Evolutionary conservation across 1,140 invertebrate genomes (phyloP).

Genomic region (Saxidomus purpurata): DNA sequence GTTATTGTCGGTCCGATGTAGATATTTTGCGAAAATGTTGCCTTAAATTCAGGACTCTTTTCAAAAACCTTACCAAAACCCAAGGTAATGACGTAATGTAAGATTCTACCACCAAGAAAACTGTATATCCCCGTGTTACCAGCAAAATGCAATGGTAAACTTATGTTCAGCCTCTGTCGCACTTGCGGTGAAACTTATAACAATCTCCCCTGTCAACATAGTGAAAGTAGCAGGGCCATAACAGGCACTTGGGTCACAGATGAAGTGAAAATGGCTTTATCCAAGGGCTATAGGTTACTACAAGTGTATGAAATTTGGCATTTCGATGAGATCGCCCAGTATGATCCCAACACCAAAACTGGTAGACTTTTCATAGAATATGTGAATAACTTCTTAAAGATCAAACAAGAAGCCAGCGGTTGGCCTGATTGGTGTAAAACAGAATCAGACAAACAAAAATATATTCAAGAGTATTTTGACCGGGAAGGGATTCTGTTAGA

Average conservation of each 20-base stretch:
- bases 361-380: constrained; percentile 64
- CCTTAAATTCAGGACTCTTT: too few species aligned
- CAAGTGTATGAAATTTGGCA: constrained; percentile 78
- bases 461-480: constrained; percentile 70
- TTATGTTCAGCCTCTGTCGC: constrained; percentile 52
- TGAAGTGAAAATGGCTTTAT: not conserved
- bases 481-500: constrained; percentile 84
- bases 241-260: too few species aligned
- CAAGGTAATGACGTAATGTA: constrained; percentile 46
- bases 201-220: constrained; percentile 26
- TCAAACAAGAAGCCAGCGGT: constrained; percentile 73
- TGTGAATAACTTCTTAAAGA: constrained; percentile 72
- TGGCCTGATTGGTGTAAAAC: constrained; percentile 68
- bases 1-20: too few species aligned
- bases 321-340: constrained; percentile 23
- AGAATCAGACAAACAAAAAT: constrained; percentile 67
- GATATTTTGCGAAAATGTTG: too few species aligned
- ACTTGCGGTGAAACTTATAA: constrained; percentile 16
- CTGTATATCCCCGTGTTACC: constrained; percentile 53
- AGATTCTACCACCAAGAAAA: constrained; percentile 28
- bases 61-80: not conserved
- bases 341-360: constrained; percentile 5
- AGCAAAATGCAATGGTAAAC: constrained; percentile 34
- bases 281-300: constrained; percentile 51
- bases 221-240: not conserved